Evolutionary conservation across 1,140 invertebrate genomes (phyloP).

Genomic region (Papilio dardanus): DNA sequence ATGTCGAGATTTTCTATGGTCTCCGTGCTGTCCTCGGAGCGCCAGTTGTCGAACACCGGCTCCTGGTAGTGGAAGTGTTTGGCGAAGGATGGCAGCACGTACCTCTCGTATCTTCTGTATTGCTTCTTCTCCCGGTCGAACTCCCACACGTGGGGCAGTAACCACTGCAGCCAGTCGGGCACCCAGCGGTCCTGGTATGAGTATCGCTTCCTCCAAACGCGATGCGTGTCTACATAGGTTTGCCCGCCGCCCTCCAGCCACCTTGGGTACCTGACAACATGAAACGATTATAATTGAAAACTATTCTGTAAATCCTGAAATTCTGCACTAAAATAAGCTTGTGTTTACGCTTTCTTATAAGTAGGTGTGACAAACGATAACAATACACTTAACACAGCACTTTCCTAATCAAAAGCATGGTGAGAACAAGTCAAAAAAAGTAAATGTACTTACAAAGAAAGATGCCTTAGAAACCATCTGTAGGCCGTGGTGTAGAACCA

Average conservation of each 20-base stretch:
- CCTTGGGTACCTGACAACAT: slow-evolving; percentile 52
- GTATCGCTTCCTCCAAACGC: slow-evolving; percentile 63
- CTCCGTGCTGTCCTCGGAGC: slow-evolving; percentile 53
- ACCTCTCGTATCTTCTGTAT: slow-evolving; percentile 60
- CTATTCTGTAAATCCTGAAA: no score
- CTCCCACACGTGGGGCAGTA: slow-evolving; percentile 60
- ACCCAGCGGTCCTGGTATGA: slow-evolving; percentile 68
- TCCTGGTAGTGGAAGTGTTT: slow-evolving; percentile 60
- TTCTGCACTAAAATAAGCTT: no score
- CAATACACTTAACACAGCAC: no score
- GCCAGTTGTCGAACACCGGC: slow-evolving; percentile 54
- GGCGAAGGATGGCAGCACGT: slow-evolving; percentile 58
- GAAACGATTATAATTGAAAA: no score
- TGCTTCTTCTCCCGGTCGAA: slow-evolving; percentile 62
- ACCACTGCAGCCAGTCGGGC: slow-evolving; percentile 56
- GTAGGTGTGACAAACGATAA: no score
- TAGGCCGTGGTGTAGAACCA: slow-evolving; percentile 65
- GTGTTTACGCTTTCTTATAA: no score
- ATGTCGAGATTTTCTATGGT: slow-evolving; percentile 49
- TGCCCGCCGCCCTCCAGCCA: slow-evolving; percentile 61
- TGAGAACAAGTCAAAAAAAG: slow-evolving; percentile 12
- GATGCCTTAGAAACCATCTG: slow-evolving; percentile 63
- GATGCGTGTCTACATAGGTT: slow-evolving; percentile 58
- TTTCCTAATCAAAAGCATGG: no score
- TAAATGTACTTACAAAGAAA: slow-evolving; percentile 59